phyloP scores from a whole-genome alignment of 2,113 vertebrate species.

The Eleginops maclovinus region DNA sequence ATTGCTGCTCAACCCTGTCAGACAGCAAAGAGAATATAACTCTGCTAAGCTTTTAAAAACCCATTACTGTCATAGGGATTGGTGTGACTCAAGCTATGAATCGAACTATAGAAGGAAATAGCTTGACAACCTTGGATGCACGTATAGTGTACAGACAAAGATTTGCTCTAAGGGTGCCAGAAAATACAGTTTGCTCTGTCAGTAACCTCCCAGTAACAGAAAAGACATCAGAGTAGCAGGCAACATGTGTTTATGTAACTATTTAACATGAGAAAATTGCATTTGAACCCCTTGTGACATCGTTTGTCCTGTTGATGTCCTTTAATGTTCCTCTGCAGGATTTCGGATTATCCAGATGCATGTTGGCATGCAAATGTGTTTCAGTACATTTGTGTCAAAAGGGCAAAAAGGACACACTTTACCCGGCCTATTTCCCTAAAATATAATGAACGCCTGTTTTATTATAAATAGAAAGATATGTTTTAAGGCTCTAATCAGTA shows the following conservation, averaged over 20 bases:
- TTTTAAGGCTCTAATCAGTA: no score
- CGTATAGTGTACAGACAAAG: slow-evolving; percentile 29
- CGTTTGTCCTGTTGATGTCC: neutral
- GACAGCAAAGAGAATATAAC: slow-evolving; percentile 61
- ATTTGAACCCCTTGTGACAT: neutral
- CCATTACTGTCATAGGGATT: slow-evolving; percentile 69
- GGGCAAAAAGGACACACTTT: no score
- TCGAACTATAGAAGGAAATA: slow-evolving; percentile 57
- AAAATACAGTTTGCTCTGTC: slow-evolving; percentile 28
- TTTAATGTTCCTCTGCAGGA: neutral
- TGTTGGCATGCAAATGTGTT: neutral
- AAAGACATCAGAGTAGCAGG: slow-evolving; percentile 10
- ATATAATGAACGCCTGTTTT: no score
- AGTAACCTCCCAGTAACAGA: slow-evolving; percentile 28
- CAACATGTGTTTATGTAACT: neutral
- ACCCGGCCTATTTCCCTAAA: no score
- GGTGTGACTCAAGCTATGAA: slow-evolving; percentile 52
- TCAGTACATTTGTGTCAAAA: neutral
- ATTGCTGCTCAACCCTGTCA: slow-evolving; percentile 59
- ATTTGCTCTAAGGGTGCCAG: slow-evolving; percentile 50
- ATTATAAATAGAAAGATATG: no score
- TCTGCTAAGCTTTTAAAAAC: slow-evolving; percentile 68
- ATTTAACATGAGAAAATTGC: slow-evolving; percentile 2
- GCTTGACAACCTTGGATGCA: slow-evolving; percentile 48
- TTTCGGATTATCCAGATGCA: neutral